A percentile compares a stretch with the other conserved stretches of the same genome.
These are phyloP conservation scores for Parotocinclus haroldoi DNA, from an alignment of 2,797 vertebrate species.

Conservation along the genomic window DNA sequence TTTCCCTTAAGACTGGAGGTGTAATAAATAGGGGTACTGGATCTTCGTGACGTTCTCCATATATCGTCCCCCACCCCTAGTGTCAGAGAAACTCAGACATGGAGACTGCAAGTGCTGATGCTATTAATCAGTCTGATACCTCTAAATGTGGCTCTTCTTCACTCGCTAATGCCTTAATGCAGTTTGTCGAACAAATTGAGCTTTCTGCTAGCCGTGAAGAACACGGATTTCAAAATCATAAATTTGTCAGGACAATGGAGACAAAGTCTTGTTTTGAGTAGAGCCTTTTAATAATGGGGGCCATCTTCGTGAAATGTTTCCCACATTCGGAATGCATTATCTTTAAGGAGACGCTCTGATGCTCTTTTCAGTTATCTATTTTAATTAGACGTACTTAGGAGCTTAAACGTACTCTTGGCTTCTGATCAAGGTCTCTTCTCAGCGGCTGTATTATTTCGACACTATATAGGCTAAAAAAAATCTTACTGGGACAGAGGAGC, in stretches of 20 bases:
- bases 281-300: too few relatives aligned
- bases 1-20: constrained; percentile 52
- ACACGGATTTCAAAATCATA: constrained; percentile 11
- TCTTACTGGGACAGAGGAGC: too few relatives aligned
- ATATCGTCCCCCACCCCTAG: constrained; percentile 14
- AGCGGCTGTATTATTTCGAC: too few relatives aligned
- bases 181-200: not conserved
- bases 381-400: too few relatives aligned
- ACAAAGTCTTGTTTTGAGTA: not conserved
- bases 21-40: constrained; percentile 55
- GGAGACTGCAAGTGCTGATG: not conserved
- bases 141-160: constrained; percentile 11
- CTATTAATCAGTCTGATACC: constrained; percentile 28
- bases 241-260: not conserved
- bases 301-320: too few relatives aligned
- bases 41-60: constrained; percentile 50
- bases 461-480: too few relatives aligned
- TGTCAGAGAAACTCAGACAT: constrained; percentile 19
- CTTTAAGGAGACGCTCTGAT: too few relatives aligned
- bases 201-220: not conserved
- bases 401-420: too few relatives aligned
- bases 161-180: constrained; percentile 2
- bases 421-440: too few relatives aligned
- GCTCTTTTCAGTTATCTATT: too few relatives aligned
- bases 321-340: too few relatives aligned